Evolutionary conservation across 2,888 invertebrate genomes (phyloP), one percentile per base, ranked within the genome.

Genomic region (Andrena chrysosceles): DNA sequence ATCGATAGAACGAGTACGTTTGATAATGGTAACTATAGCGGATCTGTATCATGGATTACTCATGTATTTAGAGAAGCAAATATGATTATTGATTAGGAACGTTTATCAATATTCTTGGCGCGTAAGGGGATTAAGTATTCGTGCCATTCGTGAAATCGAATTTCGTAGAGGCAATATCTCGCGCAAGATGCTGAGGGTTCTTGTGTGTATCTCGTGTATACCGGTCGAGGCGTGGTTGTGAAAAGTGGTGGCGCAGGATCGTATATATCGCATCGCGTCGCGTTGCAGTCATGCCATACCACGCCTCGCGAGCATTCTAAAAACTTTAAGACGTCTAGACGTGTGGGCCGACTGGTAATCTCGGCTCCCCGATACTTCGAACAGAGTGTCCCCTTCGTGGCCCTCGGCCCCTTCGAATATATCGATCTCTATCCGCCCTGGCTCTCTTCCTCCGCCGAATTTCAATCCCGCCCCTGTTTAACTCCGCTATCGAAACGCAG

Each of bases 291-390:
- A 75, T 83, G 83, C 83, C 83, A 84, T 81, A 89, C 87, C 85
- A 85, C 83, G 83, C 78, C 81, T 87, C 77, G 83, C 68, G 81
- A 77, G 72, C 84, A 81, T 72, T 86, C 81, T 84, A 88, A 88
- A 85, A 85, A 84, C 76, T 86, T 89, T 86, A 78, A 88, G 87
- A 88, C 71, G 91, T 90, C 90, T 90, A 90, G 91, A 90, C 91
- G 90, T 89, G 90, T 90, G 90, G 90, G 90, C 82, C 56, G 82
- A 67, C 83, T 64, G 76, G 78, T 88, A 87, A 88, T 86, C 81
- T 81, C 77, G 74, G 60, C 77, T 77, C 23, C 52, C 75, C 66
- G 77, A 71, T 76, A 81, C 67, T 72, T 70, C 75, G 72, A 68
- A 16, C n/a, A 29, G 26, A 5, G 23, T 60, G 54, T 31, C 29